A percentile compares a stretch with the other conserved stretches of the same genome.
phyloP scores from a whole-genome alignment of 2,113 vertebrate genomes.

The Phyllostomus discolor region DNA sequence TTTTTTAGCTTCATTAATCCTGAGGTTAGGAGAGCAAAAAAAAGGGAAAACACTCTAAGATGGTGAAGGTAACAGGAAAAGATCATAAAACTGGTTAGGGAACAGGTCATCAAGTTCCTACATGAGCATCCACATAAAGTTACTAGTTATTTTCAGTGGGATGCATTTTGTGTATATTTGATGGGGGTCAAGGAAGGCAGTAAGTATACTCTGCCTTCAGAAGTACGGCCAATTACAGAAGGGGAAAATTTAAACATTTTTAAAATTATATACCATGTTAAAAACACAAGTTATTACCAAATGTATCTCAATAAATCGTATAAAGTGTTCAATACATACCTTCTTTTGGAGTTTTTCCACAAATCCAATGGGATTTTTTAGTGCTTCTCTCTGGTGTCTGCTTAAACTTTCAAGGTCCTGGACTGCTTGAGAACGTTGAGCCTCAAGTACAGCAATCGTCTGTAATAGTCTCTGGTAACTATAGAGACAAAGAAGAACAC shows the following conservation, averaged over 20 bases:
- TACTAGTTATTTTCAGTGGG: neutral
- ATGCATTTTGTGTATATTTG: neutral
- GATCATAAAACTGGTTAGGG: neutral
- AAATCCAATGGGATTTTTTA: slow-evolving; percentile 93
- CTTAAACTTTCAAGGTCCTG: slow-evolving; percentile 95
- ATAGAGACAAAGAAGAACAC: slow-evolving; percentile 80
- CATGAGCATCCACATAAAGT: neutral
- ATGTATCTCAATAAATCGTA: slow-evolving; percentile 47
- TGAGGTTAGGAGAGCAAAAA: slow-evolving; percentile 20
- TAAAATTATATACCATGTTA: neutral
- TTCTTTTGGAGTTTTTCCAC: slow-evolving; percentile 98
- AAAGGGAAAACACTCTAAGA: neutral
- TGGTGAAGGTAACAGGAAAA: neutral
- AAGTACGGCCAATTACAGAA: neutral
- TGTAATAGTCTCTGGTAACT: slow-evolving; percentile 99
- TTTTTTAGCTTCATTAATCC: neutral
- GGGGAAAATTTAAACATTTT: neutral
- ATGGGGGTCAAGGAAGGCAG: neutral
- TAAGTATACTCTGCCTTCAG: neutral
- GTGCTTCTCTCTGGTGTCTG: slow-evolving; percentile 92
- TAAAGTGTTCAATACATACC: slow-evolving; percentile 82
- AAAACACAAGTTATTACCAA: slow-evolving; percentile 44
- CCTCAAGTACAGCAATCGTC: slow-evolving; percentile 97
- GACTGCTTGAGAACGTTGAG: slow-evolving; percentile 96
- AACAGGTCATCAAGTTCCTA: neutral